Conservation (phyloP, 2,888 invertebrate species). For the Galerucella calmariensis region DNA sequence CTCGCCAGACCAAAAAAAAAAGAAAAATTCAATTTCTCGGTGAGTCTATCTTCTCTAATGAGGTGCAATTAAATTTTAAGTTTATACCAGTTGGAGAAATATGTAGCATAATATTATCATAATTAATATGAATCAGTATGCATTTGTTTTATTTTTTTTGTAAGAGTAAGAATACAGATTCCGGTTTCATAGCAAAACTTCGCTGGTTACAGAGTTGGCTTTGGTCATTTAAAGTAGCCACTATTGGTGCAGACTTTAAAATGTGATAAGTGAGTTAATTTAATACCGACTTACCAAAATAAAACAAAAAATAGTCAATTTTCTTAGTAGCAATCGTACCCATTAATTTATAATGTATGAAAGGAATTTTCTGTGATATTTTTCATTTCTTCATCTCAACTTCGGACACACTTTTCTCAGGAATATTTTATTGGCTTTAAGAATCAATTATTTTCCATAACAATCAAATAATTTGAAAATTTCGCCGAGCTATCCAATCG, state of each 20-base stretch:
- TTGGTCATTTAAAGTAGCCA: neutral
- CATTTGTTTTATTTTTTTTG: conserved; percentile 41
- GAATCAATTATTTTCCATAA: too few species aligned
- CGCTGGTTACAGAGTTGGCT: conserved; percentile 24
- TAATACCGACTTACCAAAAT: too few species aligned
- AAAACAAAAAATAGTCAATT: too few species aligned
- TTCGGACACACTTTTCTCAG: too few species aligned
- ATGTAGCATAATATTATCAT: conserved; percentile 46
- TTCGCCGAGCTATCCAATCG: too few species aligned
- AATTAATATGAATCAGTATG: conserved; percentile 46
- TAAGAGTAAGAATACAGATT: conserved; percentile 28
- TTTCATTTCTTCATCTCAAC: too few species aligned
- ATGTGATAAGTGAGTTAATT: too few species aligned
- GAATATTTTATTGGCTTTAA: too few species aligned
- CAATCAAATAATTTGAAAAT: too few species aligned
- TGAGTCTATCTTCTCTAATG: conserved; percentile 44
- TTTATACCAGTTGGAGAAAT: conserved; percentile 44
- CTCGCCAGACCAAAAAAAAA: conserved; percentile 17
- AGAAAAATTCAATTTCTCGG: conserved; percentile 33
- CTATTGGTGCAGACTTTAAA: neutral
- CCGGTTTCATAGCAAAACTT: conserved; percentile 41
- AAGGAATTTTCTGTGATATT: too few species aligned
- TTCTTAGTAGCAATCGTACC: too few species aligned
- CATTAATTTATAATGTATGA: too few species aligned
- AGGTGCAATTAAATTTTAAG: conserved; percentile 47